Base-by-base conservation (phyloP, 2,888 invertebrate species). In the Orgyia antiqua region DNA sequence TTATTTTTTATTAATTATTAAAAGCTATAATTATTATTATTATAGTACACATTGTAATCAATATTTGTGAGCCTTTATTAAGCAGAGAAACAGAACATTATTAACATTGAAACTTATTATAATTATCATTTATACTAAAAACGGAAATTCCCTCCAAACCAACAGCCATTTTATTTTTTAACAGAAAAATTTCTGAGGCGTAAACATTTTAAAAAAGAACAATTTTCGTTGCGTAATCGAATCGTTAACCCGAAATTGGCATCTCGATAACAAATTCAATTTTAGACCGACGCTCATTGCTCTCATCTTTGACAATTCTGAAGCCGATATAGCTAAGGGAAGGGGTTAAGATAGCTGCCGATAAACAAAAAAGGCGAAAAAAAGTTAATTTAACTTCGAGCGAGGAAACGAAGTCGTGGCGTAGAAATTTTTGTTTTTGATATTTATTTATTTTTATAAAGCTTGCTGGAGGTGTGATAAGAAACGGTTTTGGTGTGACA, bases 231-330 rank as follows among this genome's bases (percentile, higher is more conserved):
- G 45, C 45, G 49, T 57, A 64, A 63, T 68, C 69, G 61, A 65
- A 68, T 57, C 62, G 59, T 62, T 61, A 54, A 58, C 51, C 46
- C 51, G 39, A 53, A 67, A 68, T 68, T 74, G 67, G 62, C 66
- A 84, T 86, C 80, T 58, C 67, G 84, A 86, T 84, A 83, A 82
- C 55, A 82, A 84, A 83, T 86, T 83, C 82, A 82, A 83, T 86
- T 80, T 79, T 71, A 59, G 55, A 57, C 62, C 61, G 59, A 58
- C 70, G 65, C 66, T 69, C 67, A 65, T 69, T 62, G 65, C 58
- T 43, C 52, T 61, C 73, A 70, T 71, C 71, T 68, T 77, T 77
- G 76, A 78, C 79, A 74, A 68, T 76, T 63, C 68, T 65, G 39
- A 42, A 44, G 60, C 74, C 75, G 69, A 79, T 78, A 78, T 68